These are phyloP conservation scores for Trichopoda pennipes DNA, from an alignment of 2,888 invertebrate genomes.

Conservation along the genomic window DNA sequence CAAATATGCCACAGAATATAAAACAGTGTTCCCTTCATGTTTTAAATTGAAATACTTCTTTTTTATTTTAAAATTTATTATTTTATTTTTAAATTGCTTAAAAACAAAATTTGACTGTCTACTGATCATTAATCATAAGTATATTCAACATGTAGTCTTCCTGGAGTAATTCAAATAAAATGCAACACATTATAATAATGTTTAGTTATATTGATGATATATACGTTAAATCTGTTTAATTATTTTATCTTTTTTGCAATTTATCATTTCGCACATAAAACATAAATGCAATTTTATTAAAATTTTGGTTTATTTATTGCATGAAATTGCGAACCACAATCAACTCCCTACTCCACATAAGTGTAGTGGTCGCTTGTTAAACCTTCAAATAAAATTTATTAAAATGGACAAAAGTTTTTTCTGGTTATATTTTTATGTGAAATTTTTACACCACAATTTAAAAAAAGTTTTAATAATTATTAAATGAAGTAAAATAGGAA, in stretches of 20 bases:
- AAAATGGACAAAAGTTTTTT: conserved; percentile 6
- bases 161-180: neutral
- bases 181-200: conserved; percentile 42
- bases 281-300: conserved; percentile 50
- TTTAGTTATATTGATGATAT: conserved; percentile 27
- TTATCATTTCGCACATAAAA: conserved; percentile 39
- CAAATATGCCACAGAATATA: too few relatives aligned
- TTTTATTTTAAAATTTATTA: neutral
- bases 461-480: conserved; percentile 14
- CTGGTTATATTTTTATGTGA: neutral
- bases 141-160: neutral
- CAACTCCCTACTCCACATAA: conserved; percentile 14
- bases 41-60: neutral
- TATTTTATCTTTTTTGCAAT: conserved; percentile 4
- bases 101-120: neutral
- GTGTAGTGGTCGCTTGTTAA: conserved; percentile 22
- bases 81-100: neutral
- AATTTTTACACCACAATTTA: conserved; percentile 19
- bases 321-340: conserved; percentile 43
- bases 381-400: conserved; percentile 25
- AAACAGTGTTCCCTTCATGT: too few relatives aligned
- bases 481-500: conserved; percentile 2
- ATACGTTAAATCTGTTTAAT: conserved; percentile 9
- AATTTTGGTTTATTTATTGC: conserved; percentile 50
- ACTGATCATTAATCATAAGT: conserved; percentile 15